These are phyloP conservation scores for Erythrocercus mccallii DNA, from an alignment of 2,113 vertebrate species.

Conservation along the genomic window DNA sequence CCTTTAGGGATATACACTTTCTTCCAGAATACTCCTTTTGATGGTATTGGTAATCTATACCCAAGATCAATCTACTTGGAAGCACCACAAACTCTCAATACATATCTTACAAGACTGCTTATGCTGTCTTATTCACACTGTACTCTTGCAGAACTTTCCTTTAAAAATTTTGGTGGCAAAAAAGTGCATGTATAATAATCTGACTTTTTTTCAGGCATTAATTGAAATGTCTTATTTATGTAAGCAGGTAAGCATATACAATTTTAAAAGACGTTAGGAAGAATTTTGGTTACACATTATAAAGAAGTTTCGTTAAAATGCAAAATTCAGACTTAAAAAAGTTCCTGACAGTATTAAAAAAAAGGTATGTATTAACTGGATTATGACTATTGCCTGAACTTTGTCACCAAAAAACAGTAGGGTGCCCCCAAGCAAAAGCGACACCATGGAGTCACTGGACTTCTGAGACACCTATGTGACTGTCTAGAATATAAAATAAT, in stretches of 20 bases:
- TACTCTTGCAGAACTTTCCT: fast-evolving
- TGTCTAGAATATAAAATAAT: background rate
- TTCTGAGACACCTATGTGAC: background rate
- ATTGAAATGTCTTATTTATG: background rate
- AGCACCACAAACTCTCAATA: background rate
- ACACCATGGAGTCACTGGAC: background rate
- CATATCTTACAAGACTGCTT: background rate
- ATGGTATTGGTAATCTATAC: background rate
- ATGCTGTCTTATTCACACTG: background rate
- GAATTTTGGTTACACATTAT: fast-evolving
- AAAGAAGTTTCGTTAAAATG: background rate
- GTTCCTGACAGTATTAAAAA: background rate
- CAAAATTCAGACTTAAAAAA: background rate
- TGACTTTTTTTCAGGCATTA: background rate
- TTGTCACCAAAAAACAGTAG: background rate
- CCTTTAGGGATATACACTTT: background rate
- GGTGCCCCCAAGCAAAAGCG: fast-evolving
- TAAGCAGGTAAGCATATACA: background rate
- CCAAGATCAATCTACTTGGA: background rate
- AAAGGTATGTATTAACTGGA: background rate
- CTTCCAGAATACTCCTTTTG: background rate
- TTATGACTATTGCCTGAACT: background rate
- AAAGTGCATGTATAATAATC: background rate
- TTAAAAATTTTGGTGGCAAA: background rate
- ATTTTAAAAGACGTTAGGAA: background rate